Evolutionary conservation across 2,113 vertebrate species (phyloP), one percentile per base, ranked within the genome.

Genomic region (Tor tambroides): DNA sequence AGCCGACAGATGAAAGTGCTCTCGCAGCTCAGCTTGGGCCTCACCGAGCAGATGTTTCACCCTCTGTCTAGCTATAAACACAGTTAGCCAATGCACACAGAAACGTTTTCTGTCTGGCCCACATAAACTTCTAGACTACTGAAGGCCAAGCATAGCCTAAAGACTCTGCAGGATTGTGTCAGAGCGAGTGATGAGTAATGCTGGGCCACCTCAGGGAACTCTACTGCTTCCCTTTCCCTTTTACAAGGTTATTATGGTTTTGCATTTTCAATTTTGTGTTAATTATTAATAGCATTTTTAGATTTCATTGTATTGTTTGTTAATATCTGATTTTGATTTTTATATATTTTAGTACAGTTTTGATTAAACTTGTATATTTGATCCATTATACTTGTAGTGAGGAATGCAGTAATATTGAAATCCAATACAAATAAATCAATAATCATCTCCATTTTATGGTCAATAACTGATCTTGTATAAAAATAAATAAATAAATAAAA

Each of bases 31-130:
- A 77, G 59, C 75, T 86, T 79, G 43, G 54, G 74, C 49, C 49
- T 71, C 28, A 54, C 23, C 26, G 49, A 78, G 61, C 61, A 79
- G 75, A 86, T 78, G 76, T 79, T 80, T 86, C 14, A 80, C 75
- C 41, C 85, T 80, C 67, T 71, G 43, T 69, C 63, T 86, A 54
- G 59, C 59, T 80, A 86, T 80, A 86, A 71, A 86, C 49, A 74
- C 86, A 83, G 56, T 83, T 76, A 61, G 72, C 41, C 69, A 74
- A n/a, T 38, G 23, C 49, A 84, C 82, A 84, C 46, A 38, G 65
- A 59, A 51, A 72, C 7, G 21, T n/a, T 74, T 56, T 84, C 65
- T 72, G 28, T 28, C 9, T 74, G 82, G 43, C 67, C 67, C 46
- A 54, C 67, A 26, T 84, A 84, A 54, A 84, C 65, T 84, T 84